Conservation (phyloP, 2,113 vertebrate genomes). For the Galemys pyrenaicus region DNA sequence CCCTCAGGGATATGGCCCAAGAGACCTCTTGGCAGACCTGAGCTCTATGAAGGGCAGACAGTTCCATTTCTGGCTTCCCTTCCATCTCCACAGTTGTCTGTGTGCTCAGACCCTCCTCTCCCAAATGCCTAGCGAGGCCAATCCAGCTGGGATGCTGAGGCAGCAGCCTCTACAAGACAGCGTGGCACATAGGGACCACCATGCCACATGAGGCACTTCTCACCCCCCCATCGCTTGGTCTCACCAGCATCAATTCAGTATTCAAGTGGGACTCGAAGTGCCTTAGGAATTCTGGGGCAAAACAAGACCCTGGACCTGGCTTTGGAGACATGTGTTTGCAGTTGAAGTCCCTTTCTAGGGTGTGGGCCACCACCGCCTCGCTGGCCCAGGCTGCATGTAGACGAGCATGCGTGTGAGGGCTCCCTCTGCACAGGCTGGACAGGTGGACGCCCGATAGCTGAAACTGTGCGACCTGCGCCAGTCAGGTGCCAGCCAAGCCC, state of each 20-base stretch:
- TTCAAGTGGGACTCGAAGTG: background rate
- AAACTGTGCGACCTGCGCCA: background rate
- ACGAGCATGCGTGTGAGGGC: fast-evolving
- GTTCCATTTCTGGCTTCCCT: background rate
- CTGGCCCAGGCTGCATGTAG: background rate
- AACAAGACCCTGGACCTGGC: background rate
- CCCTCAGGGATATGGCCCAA: background rate
- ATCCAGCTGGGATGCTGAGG: background rate
- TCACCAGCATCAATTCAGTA: background rate
- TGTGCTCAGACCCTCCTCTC: background rate
- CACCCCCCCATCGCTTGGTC: background rate
- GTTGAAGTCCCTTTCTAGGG: conserved; percentile 38
- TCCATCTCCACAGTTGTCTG: background rate
- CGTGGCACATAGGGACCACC: fast-evolving
- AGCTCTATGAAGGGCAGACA: background rate
- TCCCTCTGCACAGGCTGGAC: background rate
- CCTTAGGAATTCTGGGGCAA: conserved; percentile 25
- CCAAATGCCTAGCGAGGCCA: background rate
- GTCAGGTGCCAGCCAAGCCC: background rate
- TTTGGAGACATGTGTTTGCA: conserved; percentile 44
- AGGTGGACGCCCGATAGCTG: background rate
- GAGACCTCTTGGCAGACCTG: background rate
- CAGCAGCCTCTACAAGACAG: background rate
- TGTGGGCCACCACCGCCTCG: background rate
- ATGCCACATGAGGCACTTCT: background rate